Conservation (phyloP, 2,113 vertebrate genomes). For the Opisthocomus hoazin region DNA sequence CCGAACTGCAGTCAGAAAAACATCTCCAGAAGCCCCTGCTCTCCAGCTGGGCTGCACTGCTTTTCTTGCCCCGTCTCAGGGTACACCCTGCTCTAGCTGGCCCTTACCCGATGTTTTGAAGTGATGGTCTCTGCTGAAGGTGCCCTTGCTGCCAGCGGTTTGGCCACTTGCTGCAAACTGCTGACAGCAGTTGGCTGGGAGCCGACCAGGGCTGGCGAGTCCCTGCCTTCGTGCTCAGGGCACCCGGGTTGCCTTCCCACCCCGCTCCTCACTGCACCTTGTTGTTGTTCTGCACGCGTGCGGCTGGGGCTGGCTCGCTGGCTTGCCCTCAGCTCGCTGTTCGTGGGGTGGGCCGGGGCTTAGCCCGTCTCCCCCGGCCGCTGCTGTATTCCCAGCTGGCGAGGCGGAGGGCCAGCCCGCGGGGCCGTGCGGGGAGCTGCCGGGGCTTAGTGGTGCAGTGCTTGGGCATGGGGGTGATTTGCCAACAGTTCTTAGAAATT, state of each 20-base stretch:
- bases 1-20: not conserved
- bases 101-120: not conserved
- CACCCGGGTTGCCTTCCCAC: not conserved
- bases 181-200: not conserved
- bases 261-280: too few relatives aligned
- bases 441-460: not conserved
- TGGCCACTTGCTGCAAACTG: not conserved
- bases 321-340: not conserved
- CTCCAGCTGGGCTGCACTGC: not conserved
- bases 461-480: fast-evolving
- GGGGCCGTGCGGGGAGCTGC: fast-evolving
- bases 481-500: not conserved
- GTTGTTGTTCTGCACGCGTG: not conserved
- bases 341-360: not conserved
- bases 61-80: fast-evolving
- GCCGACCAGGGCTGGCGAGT: not conserved
- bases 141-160: not conserved
- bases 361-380: not conserved
- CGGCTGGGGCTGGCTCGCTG: not conserved
- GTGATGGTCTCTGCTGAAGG: not conserved
- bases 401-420: not conserved
- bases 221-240: not conserved
- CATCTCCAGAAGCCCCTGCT: not conserved
- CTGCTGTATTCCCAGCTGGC: not conserved
- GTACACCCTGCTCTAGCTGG: not conserved